Percentiles rank a stretch among this genome's conserved stretches.
These are phyloP conservation scores for Zophobas atratus DNA, from an alignment of 1,140 invertebrate species.

Conservation along the genomic window DNA sequence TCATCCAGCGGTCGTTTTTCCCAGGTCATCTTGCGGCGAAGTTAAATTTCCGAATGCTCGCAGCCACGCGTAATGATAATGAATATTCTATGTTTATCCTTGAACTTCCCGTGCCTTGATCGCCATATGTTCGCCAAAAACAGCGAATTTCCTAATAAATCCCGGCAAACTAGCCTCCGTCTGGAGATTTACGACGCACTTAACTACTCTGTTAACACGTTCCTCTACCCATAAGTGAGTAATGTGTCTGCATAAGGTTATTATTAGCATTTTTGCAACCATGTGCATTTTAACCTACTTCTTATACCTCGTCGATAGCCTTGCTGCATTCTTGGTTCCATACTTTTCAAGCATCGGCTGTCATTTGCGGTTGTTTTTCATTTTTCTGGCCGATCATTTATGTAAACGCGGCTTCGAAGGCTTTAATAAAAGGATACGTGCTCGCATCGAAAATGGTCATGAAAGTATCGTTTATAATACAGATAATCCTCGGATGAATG, in stretches of 20 bases:
- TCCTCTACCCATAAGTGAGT: constrained; percentile 18
- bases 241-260: constrained; percentile 1
- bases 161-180: constrained; percentile 1
- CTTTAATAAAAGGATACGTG: constrained; percentile 23
- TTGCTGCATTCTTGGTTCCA: constrained; percentile 37
- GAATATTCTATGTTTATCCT: constrained; percentile 19
- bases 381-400: constrained; percentile 13
- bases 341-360: background rate
- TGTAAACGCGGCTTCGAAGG: constrained; percentile 13
- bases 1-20: background rate
- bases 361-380: constrained; percentile 29
- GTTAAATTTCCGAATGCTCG: background rate
- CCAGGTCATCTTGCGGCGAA: background rate
- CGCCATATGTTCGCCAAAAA: constrained; percentile 45
- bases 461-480: constrained; percentile 18
- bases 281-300: constrained; percentile 49
- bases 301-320: constrained; percentile 16
- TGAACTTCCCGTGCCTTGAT: constrained; percentile 24
- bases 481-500: constrained; percentile 21
- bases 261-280: constrained; percentile 43
- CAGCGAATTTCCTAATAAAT: constrained; percentile 37
- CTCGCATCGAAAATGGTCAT: constrained; percentile 21
- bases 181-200: constrained; percentile 14
- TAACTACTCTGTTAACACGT: constrained; percentile 27
- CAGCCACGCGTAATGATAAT: background rate